A percentile compares a stretch with the other conserved stretches of the same genome.
Conservation (phyloP, 2,888 invertebrate genomes). For the Tetrapedia diversipes region DNA sequence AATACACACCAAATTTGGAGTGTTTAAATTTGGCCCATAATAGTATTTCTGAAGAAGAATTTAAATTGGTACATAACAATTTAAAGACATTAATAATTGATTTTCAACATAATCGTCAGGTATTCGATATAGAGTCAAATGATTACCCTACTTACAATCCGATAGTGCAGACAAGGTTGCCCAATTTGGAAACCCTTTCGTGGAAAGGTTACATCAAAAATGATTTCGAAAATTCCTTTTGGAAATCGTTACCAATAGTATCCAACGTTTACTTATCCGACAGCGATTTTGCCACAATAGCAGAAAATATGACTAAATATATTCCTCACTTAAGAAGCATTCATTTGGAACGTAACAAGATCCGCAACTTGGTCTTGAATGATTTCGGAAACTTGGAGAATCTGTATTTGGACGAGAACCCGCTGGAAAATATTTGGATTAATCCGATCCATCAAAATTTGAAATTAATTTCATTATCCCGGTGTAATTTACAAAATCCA, state of each 20-base stretch:
- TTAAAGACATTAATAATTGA: too few relatives aligned
- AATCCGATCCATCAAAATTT: background rate
- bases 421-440: rapidly evolving
- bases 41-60: background rate
- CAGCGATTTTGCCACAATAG: background rate
- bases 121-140: too few relatives aligned
- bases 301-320: rapidly evolving
- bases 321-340: background rate
- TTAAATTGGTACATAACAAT: background rate
- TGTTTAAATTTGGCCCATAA: conserved; percentile 41
- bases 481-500: rapidly evolving
- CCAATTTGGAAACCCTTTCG: conserved; percentile 23
- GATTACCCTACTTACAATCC: too few relatives aligned
- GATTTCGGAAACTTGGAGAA: background rate
- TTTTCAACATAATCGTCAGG: background rate
- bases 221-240: background rate
- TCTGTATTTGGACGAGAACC: conserved; percentile 34
- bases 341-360: background rate
- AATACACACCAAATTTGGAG: background rate
- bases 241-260: background rate
- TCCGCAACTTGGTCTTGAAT: rapidly evolving
- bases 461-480: conserved; percentile 5
- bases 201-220: background rate
- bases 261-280: background rate
- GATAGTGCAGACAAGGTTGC: background rate